Base-by-base conservation (phyloP, 1,140 invertebrate genomes). In the Orchesella cincta region DNA sequence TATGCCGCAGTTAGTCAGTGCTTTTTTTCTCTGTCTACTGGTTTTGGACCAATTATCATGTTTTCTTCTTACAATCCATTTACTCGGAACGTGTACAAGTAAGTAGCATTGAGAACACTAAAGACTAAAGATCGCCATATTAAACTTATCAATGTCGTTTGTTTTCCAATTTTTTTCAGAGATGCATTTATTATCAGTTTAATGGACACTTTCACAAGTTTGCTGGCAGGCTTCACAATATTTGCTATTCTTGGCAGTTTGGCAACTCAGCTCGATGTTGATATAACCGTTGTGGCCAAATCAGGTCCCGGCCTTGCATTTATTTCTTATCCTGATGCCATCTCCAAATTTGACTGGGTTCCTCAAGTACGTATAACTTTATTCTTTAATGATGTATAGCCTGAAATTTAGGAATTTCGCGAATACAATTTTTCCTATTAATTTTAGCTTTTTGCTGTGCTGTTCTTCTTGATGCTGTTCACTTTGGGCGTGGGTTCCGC, bases 381-480 rank as follows among this genome's bases (percentile, higher is more conserved):
- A 12, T 64, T 64, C 57, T n/a, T 26, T 64, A n/a, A 64, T 64
- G 57, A 8, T 64, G 23, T 26, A 8, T 64, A 26, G n/a, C 39
- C 39, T 46, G 8, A 20, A n/a, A n/a, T n/a, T n/a, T n/a, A n/a
- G n/a, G n/a, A n/a, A n/a, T n/a, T n/a, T n/a, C n/a, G n/a, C n/a
- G n/a, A n/a, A n/a, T n/a, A 81, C 77, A 76, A 76, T 78, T 81
- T 77, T 64, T 80, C 85, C 0, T 81, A 84, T 76, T 82, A 85
- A 33, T 89, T 88, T 39, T 86, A 92, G 85, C 80, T 94, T 12
- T 97, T 96, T 86, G 88, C 94, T 0, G 90, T 94, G 0, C 85
- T 96, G 0, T 96, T 97, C 87, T 97, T 97, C 86, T 85, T 95
- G n/a, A 94, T 94, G 93, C 23, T 94, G 83, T 92, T 92, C 67